These are phyloP conservation scores for Alectura lathami DNA, from an alignment of 2,113 vertebrate genomes.

Conservation along the genomic window DNA sequence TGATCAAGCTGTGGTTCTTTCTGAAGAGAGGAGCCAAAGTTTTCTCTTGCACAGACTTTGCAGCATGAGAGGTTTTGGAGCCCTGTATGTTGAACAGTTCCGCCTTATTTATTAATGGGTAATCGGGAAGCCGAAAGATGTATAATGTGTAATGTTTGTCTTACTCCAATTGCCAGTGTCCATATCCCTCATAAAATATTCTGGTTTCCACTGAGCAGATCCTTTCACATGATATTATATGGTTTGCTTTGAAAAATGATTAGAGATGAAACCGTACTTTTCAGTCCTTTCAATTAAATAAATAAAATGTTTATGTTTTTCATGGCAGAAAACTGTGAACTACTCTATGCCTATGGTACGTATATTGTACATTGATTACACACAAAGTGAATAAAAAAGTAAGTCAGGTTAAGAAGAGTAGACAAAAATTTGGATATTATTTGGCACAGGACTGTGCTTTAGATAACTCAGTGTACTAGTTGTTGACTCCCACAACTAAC, in stretches of 20 bases:
- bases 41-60: not conserved
- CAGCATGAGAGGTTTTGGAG: not conserved
- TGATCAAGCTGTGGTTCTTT: not conserved
- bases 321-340: rapidly evolving
- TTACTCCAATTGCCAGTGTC: not conserved
- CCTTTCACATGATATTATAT: not conserved
- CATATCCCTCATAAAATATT: not conserved
- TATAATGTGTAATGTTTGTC: not conserved
- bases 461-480: not conserved
- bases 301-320: not conserved
- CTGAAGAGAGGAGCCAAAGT: not conserved
- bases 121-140: not conserved
- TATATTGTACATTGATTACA: not conserved
- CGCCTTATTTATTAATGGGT: not conserved
- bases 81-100: not conserved
- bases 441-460: not conserved
- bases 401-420: not conserved
- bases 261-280: not conserved
- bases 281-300: not conserved
- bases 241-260: not conserved
- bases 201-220: not conserved
- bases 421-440: not conserved
- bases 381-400: not conserved
- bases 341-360: not conserved
- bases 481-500: not conserved